These are phyloP conservation scores for Drosophila melanica DNA, from an alignment of 1,140 invertebrate genomes.

Conservation along the genomic window DNA sequence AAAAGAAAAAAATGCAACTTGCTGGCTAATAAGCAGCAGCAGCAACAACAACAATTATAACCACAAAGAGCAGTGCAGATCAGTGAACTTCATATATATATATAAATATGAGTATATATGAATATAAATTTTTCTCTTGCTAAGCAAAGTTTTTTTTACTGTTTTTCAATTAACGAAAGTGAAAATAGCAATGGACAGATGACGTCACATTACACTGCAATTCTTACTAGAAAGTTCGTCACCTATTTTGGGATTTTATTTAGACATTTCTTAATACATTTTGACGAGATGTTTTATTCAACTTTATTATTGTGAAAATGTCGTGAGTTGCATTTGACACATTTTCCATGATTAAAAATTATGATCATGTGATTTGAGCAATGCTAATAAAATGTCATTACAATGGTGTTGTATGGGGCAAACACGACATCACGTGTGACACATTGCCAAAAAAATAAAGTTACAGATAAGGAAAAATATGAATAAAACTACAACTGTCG, in stretches of 20 bases:
- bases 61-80: slow-evolving; percentile 38
- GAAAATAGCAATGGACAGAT: slow-evolving; percentile 44
- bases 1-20: slow-evolving; percentile 57
- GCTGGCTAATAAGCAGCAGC: slow-evolving; percentile 58
- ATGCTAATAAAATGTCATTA: slow-evolving; percentile 65
- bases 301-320: slow-evolving; percentile 18
- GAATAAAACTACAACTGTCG: slow-evolving; percentile 3
- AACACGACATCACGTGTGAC: slow-evolving; percentile 48
- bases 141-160: slow-evolving; percentile 8
- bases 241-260: slow-evolving; percentile 5
- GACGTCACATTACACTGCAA: slow-evolving; percentile 28
- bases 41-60: slow-evolving; percentile 22
- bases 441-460: slow-evolving; percentile 63
- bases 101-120: neutral
- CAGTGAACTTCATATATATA: slow-evolving; percentile 60
- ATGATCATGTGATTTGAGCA: slow-evolving; percentile 69
- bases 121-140: slow-evolving; percentile 5
- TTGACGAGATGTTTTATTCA: slow-evolving; percentile 31
- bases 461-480: neutral
- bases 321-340: slow-evolving; percentile 57
- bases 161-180: slow-evolving; percentile 56
- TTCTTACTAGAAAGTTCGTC: slow-evolving; percentile 46
- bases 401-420: slow-evolving; percentile 37
- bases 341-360: slow-evolving; percentile 76
- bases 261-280: slow-evolving; percentile 17